Base-by-base conservation (phyloP, 2,797 vertebrate species). In the Manis javanica region DNA sequence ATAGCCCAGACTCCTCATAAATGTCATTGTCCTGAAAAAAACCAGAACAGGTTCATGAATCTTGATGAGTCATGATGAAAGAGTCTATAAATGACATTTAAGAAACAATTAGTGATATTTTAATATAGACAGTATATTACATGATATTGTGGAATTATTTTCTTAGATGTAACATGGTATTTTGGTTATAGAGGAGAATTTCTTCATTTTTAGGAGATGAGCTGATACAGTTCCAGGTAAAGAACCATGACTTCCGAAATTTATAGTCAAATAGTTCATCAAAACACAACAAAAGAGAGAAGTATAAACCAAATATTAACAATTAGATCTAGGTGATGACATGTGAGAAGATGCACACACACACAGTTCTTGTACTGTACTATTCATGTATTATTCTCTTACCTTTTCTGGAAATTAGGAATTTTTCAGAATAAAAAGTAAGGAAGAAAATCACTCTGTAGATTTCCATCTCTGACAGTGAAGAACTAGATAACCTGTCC, bases 211-310 rank as follows among this genome's bases (percentile, higher is more conserved):
- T 61, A 95, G 55, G 39, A 93, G 12, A 68, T 66, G 29, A 78
- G 57, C 49, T 84, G 49, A 78, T 87, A 78, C 53, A 87, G 42
- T 66, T 59, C 66, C 90, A 16, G 24, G 24, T 74, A 74, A 95
- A 66, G 26, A 90, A 64, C 23, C 46, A 42, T 53, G 55, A 72
- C 29, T 51, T 91, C 19, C 72, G 23, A 6, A 95, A 79, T 26
- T 49, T 81, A 69, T 31, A 64, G 61, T 91, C 78, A 88, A 42
- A 49, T 46, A 1, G 13, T 46, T 78, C n/a, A 71, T 64, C 87
- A 79, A 79, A 63, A 95, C 34, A 78, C 14, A 75, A n/a, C 72
- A n/a, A 85, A 72, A 34, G 29, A 82, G 74, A 95, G 39, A 96
- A 82, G 74, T 68, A 49, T 34, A 91, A 91, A 51, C 37, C 71